Base-by-base conservation (phyloP, 92 coral and sea anemone genomes). In the Nematostella vectensis region DNA sequence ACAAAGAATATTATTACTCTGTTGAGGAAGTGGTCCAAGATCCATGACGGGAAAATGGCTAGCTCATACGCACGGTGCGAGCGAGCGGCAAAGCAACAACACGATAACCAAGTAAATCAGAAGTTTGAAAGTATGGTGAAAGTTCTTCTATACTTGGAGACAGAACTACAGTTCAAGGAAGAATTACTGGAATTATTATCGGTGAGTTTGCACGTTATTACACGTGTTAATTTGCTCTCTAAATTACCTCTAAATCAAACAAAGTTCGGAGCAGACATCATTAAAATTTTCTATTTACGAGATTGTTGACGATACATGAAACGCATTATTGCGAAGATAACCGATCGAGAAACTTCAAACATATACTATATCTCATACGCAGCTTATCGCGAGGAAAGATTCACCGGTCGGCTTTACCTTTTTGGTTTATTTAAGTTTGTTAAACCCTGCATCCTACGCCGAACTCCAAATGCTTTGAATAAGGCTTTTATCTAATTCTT, bases 101-200 rank as follows among this genome's bases (percentile, higher is more conserved):
- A 6, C 23, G 51, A 45, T 9, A 11, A 45, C 18, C 51, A 8
- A 22, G 4, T 22, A 4, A 15, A 33, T 33, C 40, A 6, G 15
- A 45, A 45, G 17, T 86, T 82, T 27, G 96, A 93, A 50, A 86
- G 88, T 44, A 93, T 93, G 99, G 47, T 93, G 54, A 83, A 83
- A 30, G 74, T 93, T 24, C 71, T 93, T 33, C 80, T 93, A 24
- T 82, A 78, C 79, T 68, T 87, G 49, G 99, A 93, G 56, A 85
- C 93, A 20, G 99, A 93, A 63, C 58, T 93, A 52, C 96, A 87
- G 50, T 80, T 88, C 48, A 93, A 93, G 50, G 99, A 93, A 68
- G 99, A 88, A 42, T 65, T 93, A 23, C 74, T 93, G 29, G 89
- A 88, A 24, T 54, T 93, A 53, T 75, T 93, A 12, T 70, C 86